Conservation (phyloP, 2,888 invertebrate genomes). For the Eucera pruinosa region DNA sequence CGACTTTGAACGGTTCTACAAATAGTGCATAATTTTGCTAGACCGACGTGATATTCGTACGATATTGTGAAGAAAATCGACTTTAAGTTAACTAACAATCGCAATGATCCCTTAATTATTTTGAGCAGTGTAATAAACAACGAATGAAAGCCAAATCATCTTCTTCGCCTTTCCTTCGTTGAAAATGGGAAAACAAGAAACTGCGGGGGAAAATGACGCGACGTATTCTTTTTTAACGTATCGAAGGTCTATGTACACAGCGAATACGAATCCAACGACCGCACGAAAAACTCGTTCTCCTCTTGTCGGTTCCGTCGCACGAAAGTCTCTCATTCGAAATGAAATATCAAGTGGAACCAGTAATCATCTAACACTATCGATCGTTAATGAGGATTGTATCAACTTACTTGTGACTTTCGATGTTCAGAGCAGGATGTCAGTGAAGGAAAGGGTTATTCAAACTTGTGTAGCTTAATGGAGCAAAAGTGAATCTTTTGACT, state of each 20-base stretch:
- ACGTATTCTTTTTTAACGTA: slow-evolving; percentile 28
- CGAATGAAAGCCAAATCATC: not conserved
- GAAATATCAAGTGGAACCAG: not conserved
- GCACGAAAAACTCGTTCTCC: slow-evolving; percentile 48
- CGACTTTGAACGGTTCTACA: too few relatives aligned
- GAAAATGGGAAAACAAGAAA: not conserved
- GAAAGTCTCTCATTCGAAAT: not conserved
- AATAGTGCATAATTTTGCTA: too few relatives aligned
- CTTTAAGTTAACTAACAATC: too few relatives aligned
- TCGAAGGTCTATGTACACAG: slow-evolving; percentile 51
- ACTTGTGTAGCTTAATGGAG: too few relatives aligned
- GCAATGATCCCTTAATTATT: too few relatives aligned
- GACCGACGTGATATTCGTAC: too few relatives aligned
- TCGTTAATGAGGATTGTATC: not conserved
- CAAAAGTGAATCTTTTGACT: too few relatives aligned
- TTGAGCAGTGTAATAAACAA: not conserved
- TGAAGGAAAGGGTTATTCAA: slow-evolving; percentile 1
- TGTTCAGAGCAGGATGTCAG: slow-evolving; percentile 4
- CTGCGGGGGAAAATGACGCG: slow-evolving; percentile 12
- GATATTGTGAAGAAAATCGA: too few relatives aligned
- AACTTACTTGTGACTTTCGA: not conserved
- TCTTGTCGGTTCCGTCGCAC: slow-evolving; percentile 15
- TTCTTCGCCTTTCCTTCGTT: not conserved
- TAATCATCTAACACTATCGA: slow-evolving; percentile 12
- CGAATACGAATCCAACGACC: slow-evolving; percentile 53